These are phyloP conservation scores for Drosophila navojoa DNA, from an alignment of 1,140 invertebrate species.

Conservation along the genomic window DNA sequence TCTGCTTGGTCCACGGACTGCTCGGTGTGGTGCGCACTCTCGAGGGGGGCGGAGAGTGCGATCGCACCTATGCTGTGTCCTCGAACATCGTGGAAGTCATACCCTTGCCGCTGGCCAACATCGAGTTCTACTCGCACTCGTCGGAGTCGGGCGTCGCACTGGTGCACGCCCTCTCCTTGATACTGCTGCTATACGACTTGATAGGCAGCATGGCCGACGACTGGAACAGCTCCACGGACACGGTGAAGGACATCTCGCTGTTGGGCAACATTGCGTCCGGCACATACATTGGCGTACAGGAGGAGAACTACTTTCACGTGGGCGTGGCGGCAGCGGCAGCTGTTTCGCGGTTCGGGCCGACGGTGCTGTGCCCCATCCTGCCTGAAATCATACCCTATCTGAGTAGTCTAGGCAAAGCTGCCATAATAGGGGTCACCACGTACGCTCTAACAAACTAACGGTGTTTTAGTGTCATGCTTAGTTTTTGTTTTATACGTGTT, in stretches of 20 bases:
- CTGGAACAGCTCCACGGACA: constrained; percentile 38
- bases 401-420: constrained; percentile 38
- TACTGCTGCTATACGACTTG: constrained; percentile 62
- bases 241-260: constrained; percentile 59
- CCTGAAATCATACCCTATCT: constrained; percentile 10
- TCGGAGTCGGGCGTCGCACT: constrained; percentile 28
- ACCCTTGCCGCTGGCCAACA: constrained; percentile 54
- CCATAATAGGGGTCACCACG: constrained; percentile 50
- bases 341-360: constrained; percentile 35
- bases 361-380: constrained; percentile 4
- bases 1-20: constrained; percentile 61
- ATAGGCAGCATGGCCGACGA: constrained; percentile 55
- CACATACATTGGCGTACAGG: constrained; percentile 40
- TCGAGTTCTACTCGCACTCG: constrained; percentile 52
- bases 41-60: constrained; percentile 21
- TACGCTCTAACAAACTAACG: constrained; percentile 36
- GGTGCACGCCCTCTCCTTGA: constrained; percentile 54
- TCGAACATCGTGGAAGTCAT: constrained; percentile 44
- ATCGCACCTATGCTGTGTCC: constrained; percentile 33
- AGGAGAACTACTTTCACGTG: constrained; percentile 34
- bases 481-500: too few species aligned
- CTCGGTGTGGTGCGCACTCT: constrained; percentile 33
- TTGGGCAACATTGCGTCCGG: constrained; percentile 58
- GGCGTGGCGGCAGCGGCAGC: constrained; percentile 38
- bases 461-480: background rate